phyloP scores from a whole-genome alignment of 2,797 vertebrate genomes.

The Crocodylus rhombifer region DNA sequence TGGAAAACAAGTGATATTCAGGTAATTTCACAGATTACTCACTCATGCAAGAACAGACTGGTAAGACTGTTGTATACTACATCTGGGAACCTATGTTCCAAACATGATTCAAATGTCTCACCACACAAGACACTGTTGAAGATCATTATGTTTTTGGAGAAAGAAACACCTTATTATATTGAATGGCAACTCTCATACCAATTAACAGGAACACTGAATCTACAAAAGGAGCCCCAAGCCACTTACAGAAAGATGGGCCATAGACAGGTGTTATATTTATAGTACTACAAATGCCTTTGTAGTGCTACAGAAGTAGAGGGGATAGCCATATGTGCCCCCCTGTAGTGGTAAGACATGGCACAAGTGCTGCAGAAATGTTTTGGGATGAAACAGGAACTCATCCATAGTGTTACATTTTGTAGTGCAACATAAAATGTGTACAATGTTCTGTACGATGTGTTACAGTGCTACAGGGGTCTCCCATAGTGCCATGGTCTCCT shows the following conservation, averaged over 20 bases:
- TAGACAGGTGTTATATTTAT: too few relatives aligned
- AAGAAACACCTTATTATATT: background rate
- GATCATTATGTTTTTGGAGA: background rate
- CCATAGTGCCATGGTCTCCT: too few relatives aligned
- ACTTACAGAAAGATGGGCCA: background rate
- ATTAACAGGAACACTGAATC: background rate
- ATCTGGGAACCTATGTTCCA: conserved; percentile 32
- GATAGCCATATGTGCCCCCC: too few relatives aligned
- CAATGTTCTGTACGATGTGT: too few relatives aligned
- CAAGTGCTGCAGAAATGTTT: too few relatives aligned
- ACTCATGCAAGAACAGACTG: background rate
- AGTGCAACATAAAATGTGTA: too few relatives aligned
- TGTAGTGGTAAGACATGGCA: too few relatives aligned
- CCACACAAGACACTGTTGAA: background rate
- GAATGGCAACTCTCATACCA: background rate
- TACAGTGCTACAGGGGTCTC: too few relatives aligned
- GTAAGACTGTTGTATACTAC: background rate
- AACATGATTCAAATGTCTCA: background rate
- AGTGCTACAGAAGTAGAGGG: too few relatives aligned
- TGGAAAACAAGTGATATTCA: conserved; percentile 21
- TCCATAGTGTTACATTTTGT: too few relatives aligned
- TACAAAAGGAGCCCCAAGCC: background rate
- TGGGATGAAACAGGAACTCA: too few relatives aligned
- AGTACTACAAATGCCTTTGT: too few relatives aligned
- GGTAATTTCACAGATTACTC: conserved; percentile 9